Evolutionary conservation across 2,113 vertebrate genomes (phyloP).

Genomic region (Athene cunicularia): DNA sequence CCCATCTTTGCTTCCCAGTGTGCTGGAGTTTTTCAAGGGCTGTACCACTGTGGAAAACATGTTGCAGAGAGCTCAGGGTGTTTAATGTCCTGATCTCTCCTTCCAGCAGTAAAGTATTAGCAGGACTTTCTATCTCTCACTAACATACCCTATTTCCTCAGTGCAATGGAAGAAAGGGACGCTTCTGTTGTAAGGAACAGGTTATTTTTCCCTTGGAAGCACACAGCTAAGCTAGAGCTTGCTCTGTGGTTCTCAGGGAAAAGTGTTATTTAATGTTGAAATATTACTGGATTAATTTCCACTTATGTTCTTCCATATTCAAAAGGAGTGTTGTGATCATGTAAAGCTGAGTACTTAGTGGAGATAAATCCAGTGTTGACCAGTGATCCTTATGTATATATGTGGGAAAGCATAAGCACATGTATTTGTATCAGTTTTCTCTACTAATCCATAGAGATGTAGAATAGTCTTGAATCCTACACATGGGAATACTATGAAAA

Average conservation of each 20-base stretch:
- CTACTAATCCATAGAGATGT: background rate
- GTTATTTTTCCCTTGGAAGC: background rate
- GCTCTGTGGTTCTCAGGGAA: background rate
- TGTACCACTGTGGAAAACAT: accelerated
- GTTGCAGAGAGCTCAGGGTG: background rate
- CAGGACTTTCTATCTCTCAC: background rate
- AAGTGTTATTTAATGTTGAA: background rate
- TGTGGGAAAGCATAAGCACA: background rate
- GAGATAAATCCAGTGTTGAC: background rate
- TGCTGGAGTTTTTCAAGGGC: background rate
- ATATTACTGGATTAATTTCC: background rate
- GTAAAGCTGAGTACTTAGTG: background rate
- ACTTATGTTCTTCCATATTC: background rate
- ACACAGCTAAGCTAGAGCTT: background rate
- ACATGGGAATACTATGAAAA: background rate
- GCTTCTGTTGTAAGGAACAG: background rate
- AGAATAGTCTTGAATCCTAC: background rate
- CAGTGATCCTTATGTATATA: too few relatives aligned
- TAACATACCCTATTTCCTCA: background rate
- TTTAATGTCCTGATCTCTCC: background rate
- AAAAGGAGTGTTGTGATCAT: background rate
- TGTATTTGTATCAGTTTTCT: background rate
- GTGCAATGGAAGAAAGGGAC: background rate
- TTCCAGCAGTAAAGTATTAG: background rate
- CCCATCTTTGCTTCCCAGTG: background rate